Evolutionary conservation across 2,797 vertebrate genomes (phyloP).

Genomic region (Ceryle rudis): DNA sequence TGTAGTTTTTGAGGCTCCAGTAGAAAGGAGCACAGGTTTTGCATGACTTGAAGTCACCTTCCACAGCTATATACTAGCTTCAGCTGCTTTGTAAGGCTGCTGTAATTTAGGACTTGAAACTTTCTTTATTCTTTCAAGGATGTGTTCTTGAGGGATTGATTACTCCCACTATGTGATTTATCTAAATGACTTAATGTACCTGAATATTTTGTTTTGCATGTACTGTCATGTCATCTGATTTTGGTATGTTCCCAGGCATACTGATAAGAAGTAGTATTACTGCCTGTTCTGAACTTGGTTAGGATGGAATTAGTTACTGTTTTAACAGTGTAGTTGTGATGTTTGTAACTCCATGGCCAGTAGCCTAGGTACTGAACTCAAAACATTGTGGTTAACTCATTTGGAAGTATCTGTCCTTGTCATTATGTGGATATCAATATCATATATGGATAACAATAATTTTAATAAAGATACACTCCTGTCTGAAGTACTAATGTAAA

Average conservation of each 20-base stretch:
- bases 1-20: background rate
- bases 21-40: background rate
- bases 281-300: background rate
- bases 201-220: background rate
- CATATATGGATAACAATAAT: background rate
- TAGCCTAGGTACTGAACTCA: background rate
- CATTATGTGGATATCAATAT: too few relatives aligned
- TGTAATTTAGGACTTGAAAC: background rate
- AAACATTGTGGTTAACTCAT: background rate
- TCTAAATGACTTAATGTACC: background rate
- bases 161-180: background rate
- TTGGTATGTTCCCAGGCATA: background rate
- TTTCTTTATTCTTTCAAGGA: background rate
- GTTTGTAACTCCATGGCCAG: background rate
- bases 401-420: background rate
- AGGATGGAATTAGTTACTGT: background rate
- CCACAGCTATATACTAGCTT: background rate
- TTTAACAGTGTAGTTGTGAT: background rate
- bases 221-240: background rate
- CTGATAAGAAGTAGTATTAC: background rate
- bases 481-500: background rate
- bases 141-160: background rate
- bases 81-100: background rate
- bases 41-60: background rate
- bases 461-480: background rate